Conservation (phyloP, 2,797 vertebrate genomes). For the Emydoidea blandingii region DNA sequence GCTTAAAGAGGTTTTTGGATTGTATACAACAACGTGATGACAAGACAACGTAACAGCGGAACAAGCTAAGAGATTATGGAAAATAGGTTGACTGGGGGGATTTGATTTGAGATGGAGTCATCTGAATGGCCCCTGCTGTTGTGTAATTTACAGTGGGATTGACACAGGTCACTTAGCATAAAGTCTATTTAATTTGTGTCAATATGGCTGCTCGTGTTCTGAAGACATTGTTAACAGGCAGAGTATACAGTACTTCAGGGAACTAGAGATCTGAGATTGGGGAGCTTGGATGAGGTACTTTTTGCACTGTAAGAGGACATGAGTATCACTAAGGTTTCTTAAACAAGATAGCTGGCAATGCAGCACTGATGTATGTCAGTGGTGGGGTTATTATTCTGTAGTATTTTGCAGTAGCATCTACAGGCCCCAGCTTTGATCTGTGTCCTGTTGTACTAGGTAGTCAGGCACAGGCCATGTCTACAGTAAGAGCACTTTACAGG, state of each 20-base stretch:
- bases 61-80: neutral
- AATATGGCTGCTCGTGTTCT: neutral
- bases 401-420: neutral
- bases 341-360: fast-evolving
- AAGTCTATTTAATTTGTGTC: neutral
- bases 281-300: neutral
- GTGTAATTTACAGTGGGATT: neutral
- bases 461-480: fast-evolving
- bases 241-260: fast-evolving
- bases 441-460: fast-evolving
- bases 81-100: neutral
- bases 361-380: fast-evolving
- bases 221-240: neutral
- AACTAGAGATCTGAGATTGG: no score
- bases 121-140: neutral
- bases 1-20: neutral
- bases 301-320: neutral
- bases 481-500: neutral
- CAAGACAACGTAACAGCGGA: neutral
- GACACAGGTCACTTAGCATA: fast-evolving
- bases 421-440: neutral
- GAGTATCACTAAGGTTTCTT: neutral
- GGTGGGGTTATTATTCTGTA: neutral
- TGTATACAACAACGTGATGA: fast-evolving
- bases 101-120: neutral